Percentiles rank a stretch among this genome's conserved stretches.
phyloP scores from a whole-genome alignment of 1,140 invertebrate species.

The Berghia stephanieae region DNA sequence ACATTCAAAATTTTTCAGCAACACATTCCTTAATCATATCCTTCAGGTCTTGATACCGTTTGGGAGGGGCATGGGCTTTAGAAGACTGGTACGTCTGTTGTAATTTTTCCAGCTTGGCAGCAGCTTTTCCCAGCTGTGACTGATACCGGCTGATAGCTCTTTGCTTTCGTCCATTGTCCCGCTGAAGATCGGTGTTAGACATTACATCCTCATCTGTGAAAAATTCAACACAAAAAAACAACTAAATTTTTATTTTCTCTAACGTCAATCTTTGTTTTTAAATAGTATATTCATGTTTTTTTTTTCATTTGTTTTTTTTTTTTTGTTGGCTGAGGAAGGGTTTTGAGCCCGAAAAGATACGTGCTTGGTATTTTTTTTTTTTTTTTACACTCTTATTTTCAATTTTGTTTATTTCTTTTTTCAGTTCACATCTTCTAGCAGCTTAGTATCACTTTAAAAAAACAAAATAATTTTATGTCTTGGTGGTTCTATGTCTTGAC shows the following conservation, averaged over 20 bases:
- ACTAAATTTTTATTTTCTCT: not conserved
- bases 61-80: conserved; percentile 37
- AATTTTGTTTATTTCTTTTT: no score
- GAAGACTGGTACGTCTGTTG: conserved; percentile 40
- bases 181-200: conserved; percentile 34
- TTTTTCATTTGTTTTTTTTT: no score
- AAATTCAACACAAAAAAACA: not conserved
- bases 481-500: no score
- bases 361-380: no score
- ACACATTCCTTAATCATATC: conserved; percentile 45
- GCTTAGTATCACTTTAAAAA: no score
- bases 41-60: conserved; percentile 42
- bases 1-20: conserved; percentile 15
- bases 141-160: conserved; percentile 37
- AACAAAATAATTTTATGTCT: no score
- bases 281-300: no score
- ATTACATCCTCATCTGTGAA: conserved; percentile 27
- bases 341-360: no score
- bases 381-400: no score
- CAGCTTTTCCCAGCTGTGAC: conserved; percentile 37
- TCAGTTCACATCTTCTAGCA: no score
- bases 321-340: no score
- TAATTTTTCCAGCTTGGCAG: conserved; percentile 40
- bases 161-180: conserved; percentile 42
- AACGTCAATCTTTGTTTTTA: no score